A percentile compares a stretch with the other conserved stretches of the same genome.
Evolutionary conservation across 2,888 invertebrate genomes (phyloP).

Genomic region (Invenusta paracnida): DNA sequence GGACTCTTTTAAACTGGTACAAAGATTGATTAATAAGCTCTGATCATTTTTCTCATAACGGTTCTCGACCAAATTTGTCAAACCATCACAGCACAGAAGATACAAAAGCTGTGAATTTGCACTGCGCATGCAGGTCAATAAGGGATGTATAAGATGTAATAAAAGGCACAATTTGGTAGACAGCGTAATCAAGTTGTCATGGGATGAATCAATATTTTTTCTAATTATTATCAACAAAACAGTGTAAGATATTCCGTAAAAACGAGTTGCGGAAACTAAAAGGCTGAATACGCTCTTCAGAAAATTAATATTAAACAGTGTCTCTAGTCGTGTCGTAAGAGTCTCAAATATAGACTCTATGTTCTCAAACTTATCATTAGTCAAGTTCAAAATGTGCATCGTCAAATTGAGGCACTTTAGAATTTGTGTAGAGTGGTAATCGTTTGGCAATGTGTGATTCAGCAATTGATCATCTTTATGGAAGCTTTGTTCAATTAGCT

Average conservation of each 20-base stretch:
- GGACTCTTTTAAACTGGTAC: not conserved
- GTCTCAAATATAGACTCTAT: not conserved
- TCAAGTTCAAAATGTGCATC: not conserved
- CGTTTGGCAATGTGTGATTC: no score
- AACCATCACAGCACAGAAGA: not conserved
- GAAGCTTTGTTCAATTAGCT: no score
- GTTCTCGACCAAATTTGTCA: not conserved
- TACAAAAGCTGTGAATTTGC: not conserved
- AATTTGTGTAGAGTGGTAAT: not conserved
- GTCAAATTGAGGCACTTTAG: not conserved
- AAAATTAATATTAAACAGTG: not conserved
- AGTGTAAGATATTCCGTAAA: not conserved
- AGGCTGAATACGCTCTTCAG: not conserved
- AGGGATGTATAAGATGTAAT: not conserved
- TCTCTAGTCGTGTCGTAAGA: not conserved
- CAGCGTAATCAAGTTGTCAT: not conserved
- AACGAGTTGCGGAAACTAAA: not conserved
- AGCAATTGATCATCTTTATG: no score
- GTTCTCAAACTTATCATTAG: not conserved
- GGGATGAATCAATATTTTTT: not conserved
- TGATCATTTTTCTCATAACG: not conserved
- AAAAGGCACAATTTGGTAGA: not conserved
- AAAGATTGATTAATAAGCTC: not conserved
- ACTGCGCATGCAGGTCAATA: not conserved
- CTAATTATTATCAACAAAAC: not conserved